These are phyloP conservation scores for Macrobrachium nipponense DNA, from an alignment of 1,140 invertebrate species.

Conservation along the genomic window DNA sequence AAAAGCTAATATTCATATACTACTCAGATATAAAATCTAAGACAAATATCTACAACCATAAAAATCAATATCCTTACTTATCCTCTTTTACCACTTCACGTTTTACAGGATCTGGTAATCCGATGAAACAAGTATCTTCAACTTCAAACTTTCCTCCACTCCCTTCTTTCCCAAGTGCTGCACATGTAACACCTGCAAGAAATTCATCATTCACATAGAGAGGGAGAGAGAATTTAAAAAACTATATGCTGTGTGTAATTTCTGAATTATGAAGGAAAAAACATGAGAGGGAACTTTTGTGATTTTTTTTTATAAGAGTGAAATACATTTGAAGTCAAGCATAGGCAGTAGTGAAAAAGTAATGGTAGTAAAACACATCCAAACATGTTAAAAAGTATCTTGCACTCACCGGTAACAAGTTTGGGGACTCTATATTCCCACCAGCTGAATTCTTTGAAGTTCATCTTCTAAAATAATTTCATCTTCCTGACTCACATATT, in stretches of 20 bases:
- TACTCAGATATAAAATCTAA: no score
- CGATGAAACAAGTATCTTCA: conserved; percentile 80
- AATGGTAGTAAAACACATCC: not conserved
- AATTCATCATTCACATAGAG: not conserved
- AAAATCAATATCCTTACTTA: conserved; percentile 19
- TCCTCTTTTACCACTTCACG: conserved; percentile 38
- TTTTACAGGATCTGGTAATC: conserved; percentile 62
- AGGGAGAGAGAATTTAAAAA: not conserved
- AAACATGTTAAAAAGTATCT: not conserved
- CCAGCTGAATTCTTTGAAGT: conserved; percentile 82
- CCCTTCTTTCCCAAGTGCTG: conserved; percentile 77
- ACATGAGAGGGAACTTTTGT: no score
- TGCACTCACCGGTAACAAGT: conserved; percentile 70
- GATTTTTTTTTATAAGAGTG: not conserved
- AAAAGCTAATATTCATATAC: no score
- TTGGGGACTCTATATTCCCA: conserved; percentile 72
- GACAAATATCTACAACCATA: not conserved
- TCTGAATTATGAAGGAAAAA: no score
- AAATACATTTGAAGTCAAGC: not conserved
- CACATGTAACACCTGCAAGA: conserved; percentile 74
- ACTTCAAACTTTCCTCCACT: conserved; percentile 78
- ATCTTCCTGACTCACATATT: conserved; percentile 79
- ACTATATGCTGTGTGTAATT: not conserved
- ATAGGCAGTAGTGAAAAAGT: not conserved
- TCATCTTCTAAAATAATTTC: conserved; percentile 92